Evolutionary conservation across 1,140 invertebrate genomes (phyloP).

Genomic region (Ericerus pela): DNA sequence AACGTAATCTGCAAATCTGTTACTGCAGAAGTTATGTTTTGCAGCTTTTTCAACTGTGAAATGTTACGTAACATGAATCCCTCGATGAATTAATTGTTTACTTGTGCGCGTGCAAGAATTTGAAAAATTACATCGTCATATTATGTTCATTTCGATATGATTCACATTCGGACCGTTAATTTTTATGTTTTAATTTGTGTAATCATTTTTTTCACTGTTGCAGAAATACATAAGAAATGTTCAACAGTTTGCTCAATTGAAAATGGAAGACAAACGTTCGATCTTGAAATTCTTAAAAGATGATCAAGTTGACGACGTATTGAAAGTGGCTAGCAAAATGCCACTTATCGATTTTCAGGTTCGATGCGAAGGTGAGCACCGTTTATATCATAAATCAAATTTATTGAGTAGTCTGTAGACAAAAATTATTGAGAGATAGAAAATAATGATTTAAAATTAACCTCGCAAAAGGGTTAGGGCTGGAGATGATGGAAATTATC

Average conservation of each 20-base stretch:
- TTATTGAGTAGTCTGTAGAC: not conserved
- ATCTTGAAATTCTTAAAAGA: conserved; percentile 70
- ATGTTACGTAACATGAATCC: too few species aligned
- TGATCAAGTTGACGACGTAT: conserved; percentile 83
- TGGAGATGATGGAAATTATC: too few species aligned
- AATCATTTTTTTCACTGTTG: conserved; percentile 22
- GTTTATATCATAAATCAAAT: not conserved
- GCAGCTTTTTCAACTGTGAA: too few species aligned
- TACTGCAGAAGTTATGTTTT: too few species aligned
- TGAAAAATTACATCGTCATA: too few species aligned
- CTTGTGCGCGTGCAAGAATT: too few species aligned
- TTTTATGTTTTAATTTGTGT: not conserved
- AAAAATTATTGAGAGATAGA: too few species aligned
- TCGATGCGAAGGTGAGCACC: conserved; percentile 61
- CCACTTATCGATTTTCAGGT: conserved; percentile 83
- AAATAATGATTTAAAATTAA: too few species aligned
- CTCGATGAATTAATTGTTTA: too few species aligned
- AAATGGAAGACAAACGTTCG: conserved; percentile 69
- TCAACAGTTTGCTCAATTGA: conserved; percentile 77
- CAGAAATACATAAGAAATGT: conserved; percentile 61
- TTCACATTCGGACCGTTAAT: conserved; percentile 13
- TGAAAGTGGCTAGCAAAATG: conserved; percentile 80
- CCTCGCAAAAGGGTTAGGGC: too few species aligned
- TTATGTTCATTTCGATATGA: too few species aligned
- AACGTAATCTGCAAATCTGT: too few species aligned